These are phyloP conservation scores for Actinia tenebrosa DNA, from an alignment of 64 coral and sea anemone species.

Conservation along the genomic window DNA sequence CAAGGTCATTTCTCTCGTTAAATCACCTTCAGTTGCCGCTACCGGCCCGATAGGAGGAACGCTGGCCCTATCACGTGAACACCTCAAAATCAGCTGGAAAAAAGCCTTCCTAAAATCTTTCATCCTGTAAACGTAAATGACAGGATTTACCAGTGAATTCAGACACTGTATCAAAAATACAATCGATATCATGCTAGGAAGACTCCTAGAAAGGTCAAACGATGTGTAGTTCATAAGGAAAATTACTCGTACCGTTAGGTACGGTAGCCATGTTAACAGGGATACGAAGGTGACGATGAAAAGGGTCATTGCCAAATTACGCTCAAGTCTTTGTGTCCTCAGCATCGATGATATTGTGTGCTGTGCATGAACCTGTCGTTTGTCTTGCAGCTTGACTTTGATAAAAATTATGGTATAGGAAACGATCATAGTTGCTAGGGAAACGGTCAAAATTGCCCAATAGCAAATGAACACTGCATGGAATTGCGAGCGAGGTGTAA, in stretches of 20 bases:
- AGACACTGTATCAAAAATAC: conserved; percentile 1
- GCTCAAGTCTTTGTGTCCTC: neutral
- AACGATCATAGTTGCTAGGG: neutral
- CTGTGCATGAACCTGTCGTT: neutral
- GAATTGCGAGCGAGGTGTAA: neutral
- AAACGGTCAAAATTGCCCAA: neutral
- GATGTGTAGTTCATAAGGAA: neutral
- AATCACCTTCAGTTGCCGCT: neutral
- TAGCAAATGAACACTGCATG: neutral
- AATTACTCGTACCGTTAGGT: neutral
- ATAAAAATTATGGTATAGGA: conserved; percentile 4
- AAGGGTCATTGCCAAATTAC: neutral
- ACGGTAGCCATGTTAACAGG: neutral
- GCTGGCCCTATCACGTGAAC: neutral
- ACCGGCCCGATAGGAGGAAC: neutral
- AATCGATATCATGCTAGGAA: neutral
- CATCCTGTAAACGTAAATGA: neutral
- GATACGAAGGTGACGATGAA: neutral
- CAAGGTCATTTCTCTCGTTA: neutral
- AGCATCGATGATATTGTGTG: neutral
- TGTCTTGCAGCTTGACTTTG: neutral
- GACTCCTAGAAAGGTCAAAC: neutral
- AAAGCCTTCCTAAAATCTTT: neutral
- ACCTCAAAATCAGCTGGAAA: neutral
- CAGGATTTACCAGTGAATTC: conserved; percentile 9